Base-by-base conservation (phyloP, 2,888 invertebrate species). In the Apamea anceps region DNA sequence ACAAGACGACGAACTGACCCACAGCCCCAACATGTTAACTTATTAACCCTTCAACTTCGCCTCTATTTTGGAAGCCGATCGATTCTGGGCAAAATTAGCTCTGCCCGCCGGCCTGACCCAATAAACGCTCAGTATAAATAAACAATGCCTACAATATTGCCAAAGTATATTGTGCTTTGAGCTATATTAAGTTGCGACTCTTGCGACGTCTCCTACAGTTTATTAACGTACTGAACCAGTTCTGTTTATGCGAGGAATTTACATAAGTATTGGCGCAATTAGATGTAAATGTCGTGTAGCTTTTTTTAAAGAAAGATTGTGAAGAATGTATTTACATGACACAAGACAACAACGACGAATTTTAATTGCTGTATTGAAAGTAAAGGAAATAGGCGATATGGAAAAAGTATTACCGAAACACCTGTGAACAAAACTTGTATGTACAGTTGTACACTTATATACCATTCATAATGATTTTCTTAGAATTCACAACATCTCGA, bases 51-150 rank as follows among this genome's bases (percentile, higher is more conserved):
- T 84, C 60, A 85, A 85, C 84, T 84, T 72, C 78, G 75, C 72
- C 54, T 75, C 81, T 87, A 90, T 91, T 91, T 90, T 82, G 75
- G 84, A 83, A 82, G 72, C 3, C 77, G 68, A 91, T 91, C 84
- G 91, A 91, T 90, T 87, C 82, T 86, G 77, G 79, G 71, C 85
- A 80, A 84, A 88, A 85, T 83, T 82, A 88, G 79, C 70, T 83
- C 71, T 71, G 65, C 75, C 73, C 67, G 85, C 73, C 84, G 85
- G 75, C 75, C 81, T 89, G 91, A 91, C 91, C 91, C 80, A 90
- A 88, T 91, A 89, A 87, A 85, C 71, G 70, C n/a, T 54, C 72
- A 37, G 80, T 84, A 87, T 88, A 89, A 88, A 89, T 91, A 89
- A 90, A 90, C 87, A 86, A 80, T 76, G 80, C 84, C 79, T 78